Conservation (phyloP, 2,888 invertebrate species). For the Carpatolechia fugitivella region DNA sequence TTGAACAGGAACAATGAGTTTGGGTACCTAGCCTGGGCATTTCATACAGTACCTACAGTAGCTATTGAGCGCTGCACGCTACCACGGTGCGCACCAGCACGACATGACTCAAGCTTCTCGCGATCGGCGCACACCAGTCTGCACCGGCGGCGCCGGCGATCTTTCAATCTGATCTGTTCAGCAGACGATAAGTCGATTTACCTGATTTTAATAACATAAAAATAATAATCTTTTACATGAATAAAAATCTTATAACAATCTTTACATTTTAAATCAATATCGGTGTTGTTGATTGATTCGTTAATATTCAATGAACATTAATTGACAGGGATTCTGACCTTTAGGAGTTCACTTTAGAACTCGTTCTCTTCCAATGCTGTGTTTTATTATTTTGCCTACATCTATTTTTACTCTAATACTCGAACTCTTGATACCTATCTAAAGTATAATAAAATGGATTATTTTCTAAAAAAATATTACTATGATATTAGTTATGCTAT, state of each 20-base stretch:
- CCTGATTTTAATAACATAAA: conserved; percentile 36
- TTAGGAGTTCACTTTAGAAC: background rate
- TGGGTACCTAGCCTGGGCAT: conserved; percentile 21
- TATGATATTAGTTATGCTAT: background rate
- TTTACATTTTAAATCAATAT: conserved; percentile 29
- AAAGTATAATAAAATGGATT: too few species aligned
- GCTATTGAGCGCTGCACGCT: background rate
- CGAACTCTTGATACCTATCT: too few species aligned
- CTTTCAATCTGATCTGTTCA: conserved; percentile 50
- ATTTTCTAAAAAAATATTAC: background rate
- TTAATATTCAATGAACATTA: conserved; percentile 42
- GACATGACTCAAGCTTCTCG: too few species aligned
- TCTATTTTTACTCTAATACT: too few species aligned
- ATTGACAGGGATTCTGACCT: conserved; percentile 35
- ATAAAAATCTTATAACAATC: background rate
- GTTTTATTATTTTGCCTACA: conserved; percentile 17
- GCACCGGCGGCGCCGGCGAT: conserved; percentile 12
- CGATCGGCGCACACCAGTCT: background rate
- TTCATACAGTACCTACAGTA: background rate
- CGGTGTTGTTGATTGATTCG: conserved; percentile 40
- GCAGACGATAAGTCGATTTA: conserved; percentile 36
- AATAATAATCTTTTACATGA: background rate
- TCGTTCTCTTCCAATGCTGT: background rate
- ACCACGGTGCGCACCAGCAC: too few species aligned
- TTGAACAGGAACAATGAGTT: conserved; percentile 54